phyloP scores from a whole-genome alignment of 2,113 vertebrate genomes.

The Amphilophus citrinellus region DNA sequence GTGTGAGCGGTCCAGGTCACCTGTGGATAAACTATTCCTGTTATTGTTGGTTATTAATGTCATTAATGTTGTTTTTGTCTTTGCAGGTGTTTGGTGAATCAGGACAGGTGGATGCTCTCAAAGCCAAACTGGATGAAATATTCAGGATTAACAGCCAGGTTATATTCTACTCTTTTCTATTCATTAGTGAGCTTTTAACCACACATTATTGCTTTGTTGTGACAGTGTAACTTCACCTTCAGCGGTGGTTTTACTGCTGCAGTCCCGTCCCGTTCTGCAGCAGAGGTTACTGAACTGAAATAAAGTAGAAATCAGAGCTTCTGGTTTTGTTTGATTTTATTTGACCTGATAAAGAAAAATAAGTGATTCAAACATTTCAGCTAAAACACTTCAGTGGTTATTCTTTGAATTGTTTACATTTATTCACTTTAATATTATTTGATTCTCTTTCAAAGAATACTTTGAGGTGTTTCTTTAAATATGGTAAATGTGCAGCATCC shows the following conservation, averaged over 20 bases:
- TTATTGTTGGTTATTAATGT: too few species aligned
- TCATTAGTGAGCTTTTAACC: background rate
- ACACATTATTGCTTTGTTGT: background rate
- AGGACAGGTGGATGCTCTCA: constrained; percentile 86
- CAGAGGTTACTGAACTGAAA: too few species aligned
- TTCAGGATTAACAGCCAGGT: constrained; percentile 90
- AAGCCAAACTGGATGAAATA: constrained; percentile 90
- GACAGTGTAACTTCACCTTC: background rate
- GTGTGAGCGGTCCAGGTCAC: background rate
- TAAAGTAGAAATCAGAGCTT: too few species aligned
- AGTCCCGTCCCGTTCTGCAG: too few species aligned
- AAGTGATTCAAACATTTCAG: background rate
- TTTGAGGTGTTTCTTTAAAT: too few species aligned
- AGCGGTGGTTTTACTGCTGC: background rate
- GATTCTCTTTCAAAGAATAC: too few species aligned
- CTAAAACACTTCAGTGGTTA: background rate
- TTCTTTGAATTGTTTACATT: background rate
- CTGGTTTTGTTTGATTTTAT: background rate
- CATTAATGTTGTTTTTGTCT: background rate
- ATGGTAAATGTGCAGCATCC: too few species aligned
- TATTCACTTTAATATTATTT: too few species aligned
- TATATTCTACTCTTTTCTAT: background rate
- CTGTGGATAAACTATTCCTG: background rate
- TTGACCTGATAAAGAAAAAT: background rate
- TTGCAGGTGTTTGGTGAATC: constrained; percentile 83